Conservation (phyloP, 92 coral and sea anemone genomes). For the Palythoa grandiflora region DNA sequence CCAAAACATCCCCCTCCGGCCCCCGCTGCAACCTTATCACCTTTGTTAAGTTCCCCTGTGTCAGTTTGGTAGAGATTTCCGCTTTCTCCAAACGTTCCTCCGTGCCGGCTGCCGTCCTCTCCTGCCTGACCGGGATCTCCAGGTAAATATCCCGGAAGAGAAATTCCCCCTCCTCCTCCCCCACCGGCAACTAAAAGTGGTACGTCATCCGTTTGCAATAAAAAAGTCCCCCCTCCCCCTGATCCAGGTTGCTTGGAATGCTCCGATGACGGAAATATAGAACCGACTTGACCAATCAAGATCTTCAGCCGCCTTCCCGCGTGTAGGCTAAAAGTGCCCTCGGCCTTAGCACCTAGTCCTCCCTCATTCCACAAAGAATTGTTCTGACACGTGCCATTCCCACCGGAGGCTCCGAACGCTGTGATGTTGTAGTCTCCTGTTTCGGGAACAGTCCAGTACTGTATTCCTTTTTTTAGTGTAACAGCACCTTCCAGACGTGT, state of each 20-base stretch:
- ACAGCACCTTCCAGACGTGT: constrained; percentile 53
- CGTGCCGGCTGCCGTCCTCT: constrained; percentile 48
- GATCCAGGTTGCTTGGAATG: constrained; percentile 36
- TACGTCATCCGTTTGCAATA: constrained; percentile 32
- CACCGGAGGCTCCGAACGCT: constrained; percentile 63
- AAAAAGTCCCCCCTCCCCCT: constrained; percentile 72
- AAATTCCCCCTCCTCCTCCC: constrained; percentile 67
- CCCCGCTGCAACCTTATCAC: constrained; percentile 25
- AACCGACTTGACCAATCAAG: constrained; percentile 59
- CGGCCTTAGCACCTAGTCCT: constrained; percentile 57
- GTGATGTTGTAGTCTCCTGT: constrained; percentile 55
- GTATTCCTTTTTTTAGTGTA: constrained; percentile 53
- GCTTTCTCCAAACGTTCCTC: constrained; percentile 31
- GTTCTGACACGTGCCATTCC: constrained; percentile 49
- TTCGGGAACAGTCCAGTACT: constrained; percentile 59
- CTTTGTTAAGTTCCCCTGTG: neutral
- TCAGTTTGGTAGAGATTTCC: constrained; percentile 51
- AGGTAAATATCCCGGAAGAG: constrained; percentile 20
- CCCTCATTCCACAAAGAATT: constrained; percentile 44
- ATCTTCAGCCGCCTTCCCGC: constrained; percentile 43
- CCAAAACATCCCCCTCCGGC: constrained; percentile 63
- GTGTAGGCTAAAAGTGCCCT: constrained; percentile 47
- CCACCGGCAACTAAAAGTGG: constrained; percentile 61
- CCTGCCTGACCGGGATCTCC: constrained; percentile 65
- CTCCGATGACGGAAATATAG: neutral